Evolutionary conservation across 92 coral and sea anemone genomes (phyloP), one percentile per base, ranked within the genome.

Genomic region (Paramuricea clavata): DNA sequence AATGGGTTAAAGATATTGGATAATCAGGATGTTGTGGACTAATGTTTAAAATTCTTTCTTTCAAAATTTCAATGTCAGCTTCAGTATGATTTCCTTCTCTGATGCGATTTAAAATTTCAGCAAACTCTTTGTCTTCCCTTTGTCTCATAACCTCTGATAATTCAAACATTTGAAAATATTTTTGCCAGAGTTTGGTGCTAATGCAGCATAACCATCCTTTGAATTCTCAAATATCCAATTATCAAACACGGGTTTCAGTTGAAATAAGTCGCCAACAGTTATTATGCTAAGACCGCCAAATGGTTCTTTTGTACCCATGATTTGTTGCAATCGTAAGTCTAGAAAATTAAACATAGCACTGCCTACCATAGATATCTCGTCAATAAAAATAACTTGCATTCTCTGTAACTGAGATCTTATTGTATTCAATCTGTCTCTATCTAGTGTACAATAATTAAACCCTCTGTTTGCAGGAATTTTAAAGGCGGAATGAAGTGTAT

Each of bases 281-380:
- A 92, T 87, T 57, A 92, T 34, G 32, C 85, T 83, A 73, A 92
- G 47, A 57, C 72, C 89, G 69, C 94, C 94, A 91, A 91, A 91
- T 50, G 88, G 90, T 82, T 44, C 56, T 67, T 87, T 87, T 6
- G 94, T 54, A 0, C 62, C 62, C 62, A 54, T 54, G 8, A 54
- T 54, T 54, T 54, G 23, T 54, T 54, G 27, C 28, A 92, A 76
- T 8, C 92, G 41, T 74, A 88, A 81, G 68, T 92, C 81, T 17
- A 92, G 78, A 74, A 92, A 92, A 52, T 92, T 92, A 80, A 92
- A 92, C 92, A 92, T 81, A 21, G 92, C 92, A 76, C 62, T 54
- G 27, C 93, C 94, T 52, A 92, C 95, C 93, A 92, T 90, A 9
- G 91, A 90, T 33, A 92, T 87, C 74, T 90, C 90, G 52, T 90